Percentiles rank a stretch among this genome's conserved stretches.
Conservation (phyloP, 64 coral and sea anemone genomes). For the Exaiptasia diaphana region DNA sequence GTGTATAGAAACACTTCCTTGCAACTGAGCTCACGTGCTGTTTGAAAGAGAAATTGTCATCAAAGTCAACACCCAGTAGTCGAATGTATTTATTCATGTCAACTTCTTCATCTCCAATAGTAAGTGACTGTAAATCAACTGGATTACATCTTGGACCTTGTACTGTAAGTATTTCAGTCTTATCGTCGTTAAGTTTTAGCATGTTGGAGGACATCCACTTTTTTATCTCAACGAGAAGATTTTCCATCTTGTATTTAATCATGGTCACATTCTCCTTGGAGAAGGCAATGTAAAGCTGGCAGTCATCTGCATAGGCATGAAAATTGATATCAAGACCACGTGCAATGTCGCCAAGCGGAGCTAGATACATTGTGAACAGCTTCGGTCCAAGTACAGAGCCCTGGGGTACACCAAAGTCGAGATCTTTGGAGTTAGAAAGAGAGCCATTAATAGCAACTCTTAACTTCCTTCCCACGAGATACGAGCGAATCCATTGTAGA, state of each 20-base stretch:
- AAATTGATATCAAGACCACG: background rate
- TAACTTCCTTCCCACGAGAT: background rate
- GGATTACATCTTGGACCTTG: no score
- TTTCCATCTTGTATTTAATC: background rate
- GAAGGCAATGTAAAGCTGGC: background rate
- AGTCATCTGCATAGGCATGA: background rate
- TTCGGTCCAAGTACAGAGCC: background rate
- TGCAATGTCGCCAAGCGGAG: background rate
- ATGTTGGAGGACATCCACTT: background rate
- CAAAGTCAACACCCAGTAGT: no score
- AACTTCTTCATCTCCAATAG: no score
- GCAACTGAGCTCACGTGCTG: no score
- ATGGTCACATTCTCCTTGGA: background rate
- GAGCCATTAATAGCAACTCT: slow-evolving; percentile 1
- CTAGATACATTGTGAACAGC: background rate
- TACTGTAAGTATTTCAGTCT: background rate
- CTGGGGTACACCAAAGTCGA: background rate
- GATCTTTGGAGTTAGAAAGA: background rate
- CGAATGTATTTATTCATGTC: no score
- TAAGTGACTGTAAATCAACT: no score
- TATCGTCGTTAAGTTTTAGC: background rate
- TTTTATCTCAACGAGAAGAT: background rate
- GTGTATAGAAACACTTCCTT: no score
- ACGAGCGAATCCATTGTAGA: background rate
- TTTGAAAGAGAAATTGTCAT: no score